phyloP scores from a whole-genome alignment of 2,113 vertebrate genomes.

The Eretmochelys imbricata region DNA sequence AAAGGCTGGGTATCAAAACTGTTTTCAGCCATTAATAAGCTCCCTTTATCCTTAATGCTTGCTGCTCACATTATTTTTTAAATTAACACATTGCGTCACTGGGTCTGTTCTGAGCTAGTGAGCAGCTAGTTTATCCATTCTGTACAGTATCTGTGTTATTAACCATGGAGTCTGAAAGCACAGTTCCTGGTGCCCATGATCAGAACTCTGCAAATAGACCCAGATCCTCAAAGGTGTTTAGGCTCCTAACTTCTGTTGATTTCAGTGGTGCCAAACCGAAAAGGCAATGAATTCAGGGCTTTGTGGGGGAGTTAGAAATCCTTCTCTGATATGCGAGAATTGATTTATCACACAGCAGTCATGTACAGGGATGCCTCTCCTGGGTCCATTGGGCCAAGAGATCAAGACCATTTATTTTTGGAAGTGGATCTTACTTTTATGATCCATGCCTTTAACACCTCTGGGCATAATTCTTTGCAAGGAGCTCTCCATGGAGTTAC shows the following conservation, averaged over 20 bases:
- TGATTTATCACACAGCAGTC: neutral
- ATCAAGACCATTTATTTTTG: neutral
- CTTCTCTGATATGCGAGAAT: rapidly evolving
- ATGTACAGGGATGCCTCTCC: neutral
- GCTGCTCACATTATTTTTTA: neutral
- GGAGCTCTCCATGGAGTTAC: neutral
- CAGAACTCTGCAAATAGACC: neutral
- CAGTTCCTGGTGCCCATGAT: neutral
- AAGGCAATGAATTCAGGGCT: neutral
- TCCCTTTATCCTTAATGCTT: neutral
- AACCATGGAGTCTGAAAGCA: neutral
- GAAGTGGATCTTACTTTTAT: neutral
- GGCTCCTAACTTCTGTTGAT: neutral
- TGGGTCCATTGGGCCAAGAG: neutral
- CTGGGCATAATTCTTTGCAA: too few species aligned
- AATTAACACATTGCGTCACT: neutral
- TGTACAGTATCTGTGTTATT: neutral
- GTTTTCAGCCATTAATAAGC: constrained; percentile 30
- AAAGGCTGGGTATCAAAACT: constrained; percentile 14
- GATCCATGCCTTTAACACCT: neutral
- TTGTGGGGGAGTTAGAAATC: rapidly evolving
- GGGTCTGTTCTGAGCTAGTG: constrained; percentile 2
- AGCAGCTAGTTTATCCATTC: neutral
- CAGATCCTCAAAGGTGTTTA: too few species aligned
- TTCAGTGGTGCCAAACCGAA: neutral